Base-by-base conservation (phyloP, 2,113 vertebrate species). In the Noturus placidus region DNA sequence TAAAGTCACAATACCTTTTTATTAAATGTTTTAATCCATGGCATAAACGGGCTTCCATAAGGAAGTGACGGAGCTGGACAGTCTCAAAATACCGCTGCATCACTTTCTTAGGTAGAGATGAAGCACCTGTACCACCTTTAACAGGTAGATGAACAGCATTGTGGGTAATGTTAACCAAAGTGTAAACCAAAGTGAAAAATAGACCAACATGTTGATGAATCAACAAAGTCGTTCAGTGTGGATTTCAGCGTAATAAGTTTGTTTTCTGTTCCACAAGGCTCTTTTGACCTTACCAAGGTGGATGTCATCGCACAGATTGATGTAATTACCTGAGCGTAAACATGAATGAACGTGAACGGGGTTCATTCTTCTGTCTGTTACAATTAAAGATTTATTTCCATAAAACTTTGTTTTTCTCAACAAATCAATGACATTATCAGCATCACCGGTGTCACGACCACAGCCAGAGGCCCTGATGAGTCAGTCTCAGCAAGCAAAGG, bases 401-500 rank as follows among this genome's bases (percentile, higher is more conserved):
- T 11, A 76, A 76, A 46, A 76, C 38, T 35, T 14, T 42, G 17
- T 46, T 52, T 20, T 79, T 56, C 6, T 54, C 15, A 33, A 46
- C 27, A 30, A 9, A n/a, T 77, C 72, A 30, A 78, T 63, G 38
- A 78, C 46, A n/a, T n/a, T 13, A 54, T 57, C 17, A 79, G 38
- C 17, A 30, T 65, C 61, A n/a, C 46, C 17, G 33, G 38, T 27
- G 19, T 65, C 61, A n/a, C 46, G 6, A 54, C 10, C 0, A 17
- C 82, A 69, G 56, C 70, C 84, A 70, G 27, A 69, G 20, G 35
- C 15, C 8, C 54, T 54, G 25, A 86, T 63, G 84, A 86, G 50
- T 65, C 84, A 17, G 54, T 74, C 22, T 35, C 25, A 1, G 74
- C 13, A 10, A 50, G 38, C 33, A 38, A 63, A 52, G n/a, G 8